Evolutionary conservation across 2,888 invertebrate species (phyloP).

Genomic region (Sturmia bella): DNA sequence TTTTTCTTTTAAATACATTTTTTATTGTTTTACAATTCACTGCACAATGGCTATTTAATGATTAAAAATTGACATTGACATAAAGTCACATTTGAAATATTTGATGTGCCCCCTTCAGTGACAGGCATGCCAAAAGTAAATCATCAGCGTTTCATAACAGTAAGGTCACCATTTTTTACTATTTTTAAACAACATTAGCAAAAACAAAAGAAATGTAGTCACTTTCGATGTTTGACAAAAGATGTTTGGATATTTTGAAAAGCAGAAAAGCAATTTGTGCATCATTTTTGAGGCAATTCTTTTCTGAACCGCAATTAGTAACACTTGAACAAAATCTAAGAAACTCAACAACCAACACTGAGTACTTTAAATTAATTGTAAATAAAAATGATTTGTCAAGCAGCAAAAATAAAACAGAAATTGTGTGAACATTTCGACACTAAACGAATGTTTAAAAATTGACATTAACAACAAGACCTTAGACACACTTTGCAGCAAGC

Average conservation of each 20-base stretch:
- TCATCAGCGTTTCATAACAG: conserved; percentile 42
- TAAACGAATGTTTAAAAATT: conserved; percentile 24
- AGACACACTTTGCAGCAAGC: conserved; percentile 1
- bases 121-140: conserved; percentile 60
- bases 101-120: conserved; percentile 28
- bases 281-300: conserved; percentile 19
- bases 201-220: conserved; percentile 9
- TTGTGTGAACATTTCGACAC: background rate
- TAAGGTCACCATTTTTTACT: conserved; percentile 44
- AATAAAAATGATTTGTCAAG: conserved; percentile 40
- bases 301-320: conserved; percentile 64
- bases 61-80: conserved; percentile 47
- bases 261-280: too few species aligned
- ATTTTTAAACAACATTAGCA: background rate
- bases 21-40: conserved; percentile 36
- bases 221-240: conserved; percentile 42
- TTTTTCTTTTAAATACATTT: background rate
- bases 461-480: conserved; percentile 60
- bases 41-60: conserved; percentile 55
- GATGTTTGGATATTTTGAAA: conserved; percentile 56
- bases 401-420: conserved; percentile 39
- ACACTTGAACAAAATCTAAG: conserved; percentile 53
- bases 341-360: conserved; percentile 11
- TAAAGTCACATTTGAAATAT: conserved; percentile 38
- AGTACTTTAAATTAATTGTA: conserved; percentile 12